These are phyloP conservation scores for Silurus lanzhouensis DNA, from an alignment of 2,797 vertebrate genomes.

Conservation along the genomic window DNA sequence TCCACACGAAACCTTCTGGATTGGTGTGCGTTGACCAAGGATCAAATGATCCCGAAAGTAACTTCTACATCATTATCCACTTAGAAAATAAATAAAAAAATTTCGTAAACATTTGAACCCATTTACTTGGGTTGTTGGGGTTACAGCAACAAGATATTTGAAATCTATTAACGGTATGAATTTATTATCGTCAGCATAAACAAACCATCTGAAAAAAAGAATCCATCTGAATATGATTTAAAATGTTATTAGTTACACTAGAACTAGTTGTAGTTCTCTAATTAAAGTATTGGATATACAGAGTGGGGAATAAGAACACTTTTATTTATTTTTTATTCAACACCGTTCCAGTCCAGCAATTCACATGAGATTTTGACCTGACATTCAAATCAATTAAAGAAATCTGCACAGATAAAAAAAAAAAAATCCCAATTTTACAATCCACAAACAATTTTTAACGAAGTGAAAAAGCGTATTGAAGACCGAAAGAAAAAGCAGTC, in stretches of 20 bases:
- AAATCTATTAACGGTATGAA: no score
- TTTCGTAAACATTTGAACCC: not conserved
- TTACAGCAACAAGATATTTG: not conserved
- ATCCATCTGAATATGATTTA: no score
- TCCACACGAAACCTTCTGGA: constrained; percentile 56
- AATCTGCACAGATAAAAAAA: no score
- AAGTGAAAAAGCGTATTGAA: no score
- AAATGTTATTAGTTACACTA: not conserved
- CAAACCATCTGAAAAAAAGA: no score
- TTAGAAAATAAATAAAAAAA: not conserved
- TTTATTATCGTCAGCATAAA: not conserved
- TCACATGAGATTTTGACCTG: no score
- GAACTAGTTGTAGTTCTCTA: not conserved
- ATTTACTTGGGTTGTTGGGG: not conserved
- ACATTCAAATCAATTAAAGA: no score
- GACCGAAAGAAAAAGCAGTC: no score
- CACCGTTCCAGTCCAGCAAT: no score
- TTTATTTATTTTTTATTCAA: no score
- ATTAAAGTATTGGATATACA: not conserved
- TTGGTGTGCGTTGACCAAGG: not conserved
- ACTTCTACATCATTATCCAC: constrained; percentile 52
- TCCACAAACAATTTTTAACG: not conserved
- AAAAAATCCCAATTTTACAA: no score
- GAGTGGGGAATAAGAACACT: no score
- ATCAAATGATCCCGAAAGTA: not conserved